Evolutionary conservation across 2,113 vertebrate genomes (phyloP).

Genomic region (Phalacrocorax aristotelis): DNA sequence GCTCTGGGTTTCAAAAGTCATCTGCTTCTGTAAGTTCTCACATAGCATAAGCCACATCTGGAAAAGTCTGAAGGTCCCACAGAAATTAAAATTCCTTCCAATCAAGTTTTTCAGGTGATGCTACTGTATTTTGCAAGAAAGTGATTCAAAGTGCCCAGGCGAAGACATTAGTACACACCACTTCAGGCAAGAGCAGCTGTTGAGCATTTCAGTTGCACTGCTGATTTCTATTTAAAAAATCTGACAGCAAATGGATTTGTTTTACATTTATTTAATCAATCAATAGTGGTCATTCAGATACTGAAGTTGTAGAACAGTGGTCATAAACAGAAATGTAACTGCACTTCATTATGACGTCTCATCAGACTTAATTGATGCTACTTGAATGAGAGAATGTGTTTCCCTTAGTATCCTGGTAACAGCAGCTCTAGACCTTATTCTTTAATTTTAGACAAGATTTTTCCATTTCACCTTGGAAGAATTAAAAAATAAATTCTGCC

Average conservation of each 20-base stretch:
- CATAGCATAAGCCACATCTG: not conserved
- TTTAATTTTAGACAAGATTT: not conserved
- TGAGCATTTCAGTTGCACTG: not conserved
- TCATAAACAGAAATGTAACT: not conserved
- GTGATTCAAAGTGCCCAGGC: not conserved
- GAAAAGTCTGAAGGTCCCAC: not conserved
- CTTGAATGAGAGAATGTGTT: not conserved
- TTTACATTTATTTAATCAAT: conserved; percentile 24
- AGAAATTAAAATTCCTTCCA: not conserved
- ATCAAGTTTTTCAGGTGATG: not conserved
- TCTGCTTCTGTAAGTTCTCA: not conserved
- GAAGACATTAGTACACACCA: not conserved
- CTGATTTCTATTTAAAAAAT: not conserved
- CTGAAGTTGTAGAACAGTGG: not conserved
- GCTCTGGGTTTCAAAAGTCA: not conserved
- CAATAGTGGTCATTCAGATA: not conserved
- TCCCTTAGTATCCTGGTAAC: not conserved
- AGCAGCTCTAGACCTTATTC: not conserved
- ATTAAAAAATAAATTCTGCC: not conserved
- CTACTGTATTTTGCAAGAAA: not conserved
- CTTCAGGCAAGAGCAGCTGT: conserved; percentile 20
- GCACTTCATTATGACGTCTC: not conserved
- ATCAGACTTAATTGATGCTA: not conserved
- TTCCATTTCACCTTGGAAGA: not conserved
- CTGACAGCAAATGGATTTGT: not conserved